Percentiles rank a stretch among this genome's conserved stretches.
These are phyloP conservation scores for Halcyon senegalensis DNA, from an alignment of 2,113 vertebrate species.

Conservation along the genomic window DNA sequence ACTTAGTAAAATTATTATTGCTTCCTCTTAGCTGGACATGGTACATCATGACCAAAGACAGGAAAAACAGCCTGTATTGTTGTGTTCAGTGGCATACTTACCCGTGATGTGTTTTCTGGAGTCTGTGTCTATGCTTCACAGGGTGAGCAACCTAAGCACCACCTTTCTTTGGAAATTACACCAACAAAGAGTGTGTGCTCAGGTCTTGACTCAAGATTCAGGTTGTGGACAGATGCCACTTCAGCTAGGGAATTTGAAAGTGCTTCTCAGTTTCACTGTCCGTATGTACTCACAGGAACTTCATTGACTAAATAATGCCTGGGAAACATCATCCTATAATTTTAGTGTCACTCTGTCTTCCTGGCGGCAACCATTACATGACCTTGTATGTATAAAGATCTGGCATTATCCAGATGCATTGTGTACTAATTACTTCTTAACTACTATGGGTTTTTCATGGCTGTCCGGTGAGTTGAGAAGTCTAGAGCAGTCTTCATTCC, in stretches of 20 bases:
- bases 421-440: not conserved
- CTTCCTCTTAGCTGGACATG: not conserved
- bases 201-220: not conserved
- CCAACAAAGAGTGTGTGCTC: rapidly evolving
- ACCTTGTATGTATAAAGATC: not conserved
- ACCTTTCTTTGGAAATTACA: not conserved
- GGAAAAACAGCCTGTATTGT: not conserved
- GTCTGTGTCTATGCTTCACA: not conserved
- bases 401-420: not conserved
- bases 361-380: not conserved
- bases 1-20: not conserved
- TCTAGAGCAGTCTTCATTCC: not conserved
- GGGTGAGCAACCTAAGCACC: not conserved
- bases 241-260: not conserved
- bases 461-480: not conserved
- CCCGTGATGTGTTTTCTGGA: rapidly evolving
- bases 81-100: not conserved
- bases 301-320: not conserved
- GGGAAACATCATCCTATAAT: not conserved
- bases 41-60: not conserved
- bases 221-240: not conserved
- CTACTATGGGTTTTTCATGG: not conserved
- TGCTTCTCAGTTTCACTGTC: not conserved
- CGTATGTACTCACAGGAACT: not conserved
- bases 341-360: not conserved